Base-by-base conservation (phyloP, 1,140 invertebrate species). In the Steinernema feltiae region DNA sequence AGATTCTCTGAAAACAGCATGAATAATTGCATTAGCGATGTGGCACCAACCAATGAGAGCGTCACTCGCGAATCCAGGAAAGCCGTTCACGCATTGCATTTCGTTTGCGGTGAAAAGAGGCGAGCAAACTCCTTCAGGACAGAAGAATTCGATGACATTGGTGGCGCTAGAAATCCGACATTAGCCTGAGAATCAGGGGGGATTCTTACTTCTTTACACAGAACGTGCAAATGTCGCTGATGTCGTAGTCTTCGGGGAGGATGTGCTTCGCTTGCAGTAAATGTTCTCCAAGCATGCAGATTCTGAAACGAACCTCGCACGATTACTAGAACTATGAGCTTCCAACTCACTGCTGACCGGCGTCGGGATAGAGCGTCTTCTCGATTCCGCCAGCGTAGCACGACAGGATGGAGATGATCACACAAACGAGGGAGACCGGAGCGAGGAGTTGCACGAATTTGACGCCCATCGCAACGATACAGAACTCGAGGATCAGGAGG, bases 381-480 rank as follows among this genome's bases (percentile, higher is more conserved):
- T 84, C 81, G 35, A 86, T 53, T 31, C 82, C 84, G 32, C 89
- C 89, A 72, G 89, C 88, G 81, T 89, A 90, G 72, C 89, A 88
- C 75, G 86, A 87, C 0, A 89, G 30, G 73, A 89, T 89, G 29
- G 89, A 89, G 30, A 88, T 72, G 41, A 90, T 86, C 30, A 89
- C 89, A 82, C 88, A 88, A 48, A 63, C 53, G 53, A 63, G 53
- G 3, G 53, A 63, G 3, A 80, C 80, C 0, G 89, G 85, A 2
- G 89, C 89, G 75, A 89, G 86, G 80, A 88, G 87, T 83, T 88
- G 88, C 35, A 89, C 89, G 80, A 89, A 90, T 48, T 82, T 83
- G 41, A 89, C 88, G 1, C 89, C 89, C 53, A 90, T 85, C 75
- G 89, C 89, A 21, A 89, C 88, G 71, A 88, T 88, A 27, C 87